phyloP scores from a whole-genome alignment of 1,140 invertebrate genomes.

The Penaeus vannamei region DNA sequence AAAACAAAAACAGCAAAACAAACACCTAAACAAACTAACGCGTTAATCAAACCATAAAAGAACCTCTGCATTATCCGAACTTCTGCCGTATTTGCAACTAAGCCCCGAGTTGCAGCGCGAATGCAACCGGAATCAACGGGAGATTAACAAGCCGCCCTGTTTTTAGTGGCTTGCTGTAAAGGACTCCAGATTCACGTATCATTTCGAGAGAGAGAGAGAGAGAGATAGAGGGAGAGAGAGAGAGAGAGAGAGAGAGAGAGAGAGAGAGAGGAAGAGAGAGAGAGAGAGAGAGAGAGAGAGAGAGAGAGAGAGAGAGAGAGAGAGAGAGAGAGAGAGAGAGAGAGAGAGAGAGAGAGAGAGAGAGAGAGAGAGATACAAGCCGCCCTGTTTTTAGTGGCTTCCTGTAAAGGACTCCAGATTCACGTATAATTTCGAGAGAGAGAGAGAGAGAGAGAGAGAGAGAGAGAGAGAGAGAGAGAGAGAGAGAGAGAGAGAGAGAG shows the following conservation, averaged over 20 bases:
- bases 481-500: constrained; percentile 46
- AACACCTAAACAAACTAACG: too few relatives aligned
- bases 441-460: not conserved
- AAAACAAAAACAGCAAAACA: too few relatives aligned
- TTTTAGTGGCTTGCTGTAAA: not conserved
- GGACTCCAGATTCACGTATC: not conserved
- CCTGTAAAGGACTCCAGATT: not conserved
- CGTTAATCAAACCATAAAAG: too few relatives aligned
- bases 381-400: too few relatives aligned
- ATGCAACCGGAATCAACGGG: too few relatives aligned
- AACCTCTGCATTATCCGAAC: too few relatives aligned
- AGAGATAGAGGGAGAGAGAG: constrained; percentile 30
- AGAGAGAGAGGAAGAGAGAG: constrained; percentile 32
- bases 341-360: not conserved
- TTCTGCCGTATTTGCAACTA: too few relatives aligned
- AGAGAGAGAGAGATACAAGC: constrained; percentile 30
- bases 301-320: too few relatives aligned
- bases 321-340: not conserved
- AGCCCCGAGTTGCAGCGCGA: too few relatives aligned
- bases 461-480: constrained; percentile 42
- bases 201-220: not conserved
- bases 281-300: not conserved
- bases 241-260: constrained; percentile 46
- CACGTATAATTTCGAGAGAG: not conserved
- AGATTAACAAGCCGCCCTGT: too few relatives aligned